Conservation (phyloP, 1,140 invertebrate species). For the Bacillus rossius region DNA sequence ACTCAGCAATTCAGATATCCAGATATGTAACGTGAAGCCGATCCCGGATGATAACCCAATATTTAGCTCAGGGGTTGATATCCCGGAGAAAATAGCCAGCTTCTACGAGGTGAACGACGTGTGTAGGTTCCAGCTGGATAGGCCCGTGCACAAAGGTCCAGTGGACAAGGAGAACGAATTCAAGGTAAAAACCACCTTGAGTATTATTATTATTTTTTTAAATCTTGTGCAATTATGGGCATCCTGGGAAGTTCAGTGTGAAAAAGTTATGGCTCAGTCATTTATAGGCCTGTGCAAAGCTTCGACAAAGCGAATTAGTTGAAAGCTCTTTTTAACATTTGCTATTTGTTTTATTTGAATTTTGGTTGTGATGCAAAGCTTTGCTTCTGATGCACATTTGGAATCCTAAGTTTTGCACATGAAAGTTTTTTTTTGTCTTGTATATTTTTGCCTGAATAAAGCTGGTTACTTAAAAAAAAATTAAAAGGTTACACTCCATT, state of each 20-base stretch:
- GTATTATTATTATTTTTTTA: background rate
- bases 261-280: too few species aligned
- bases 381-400: too few species aligned
- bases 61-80: conserved; percentile 50
- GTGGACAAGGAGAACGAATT: conserved; percentile 93
- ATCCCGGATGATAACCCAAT: conserved; percentile 54
- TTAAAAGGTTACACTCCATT: too few species aligned
- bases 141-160: conserved; percentile 80
- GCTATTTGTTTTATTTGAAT: too few species aligned
- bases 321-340: too few species aligned
- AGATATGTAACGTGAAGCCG: conserved; percentile 94
- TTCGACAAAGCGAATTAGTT: too few species aligned
- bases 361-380: too few species aligned
- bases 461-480: too few species aligned
- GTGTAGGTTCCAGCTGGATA: conserved; percentile 82
- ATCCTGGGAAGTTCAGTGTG: background rate
- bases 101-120: conserved; percentile 93
- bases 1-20: conserved; percentile 57
- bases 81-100: conserved; percentile 81
- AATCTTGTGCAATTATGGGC: background rate
- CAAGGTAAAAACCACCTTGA: conserved; percentile 49
- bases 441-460: too few species aligned
- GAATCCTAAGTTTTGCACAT: too few species aligned
- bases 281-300: too few species aligned
- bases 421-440: too few species aligned